Conservation (phyloP, 1,140 invertebrate genomes). For the Nasonia vitripennis region DNA sequence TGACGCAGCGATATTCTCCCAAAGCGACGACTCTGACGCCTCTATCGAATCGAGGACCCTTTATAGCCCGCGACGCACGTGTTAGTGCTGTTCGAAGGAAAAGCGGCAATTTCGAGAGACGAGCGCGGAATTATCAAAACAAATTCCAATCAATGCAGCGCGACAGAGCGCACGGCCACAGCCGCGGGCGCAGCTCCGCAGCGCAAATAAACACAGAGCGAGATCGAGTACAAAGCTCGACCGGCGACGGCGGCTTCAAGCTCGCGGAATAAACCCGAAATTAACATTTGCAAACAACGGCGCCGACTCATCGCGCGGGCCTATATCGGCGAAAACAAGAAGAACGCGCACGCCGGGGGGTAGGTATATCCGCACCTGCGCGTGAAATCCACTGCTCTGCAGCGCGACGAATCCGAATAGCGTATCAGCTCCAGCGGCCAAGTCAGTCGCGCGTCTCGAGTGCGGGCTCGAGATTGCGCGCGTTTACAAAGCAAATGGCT, state of each 20-base stretch:
- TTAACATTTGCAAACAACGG: background rate
- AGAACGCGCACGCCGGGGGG: background rate
- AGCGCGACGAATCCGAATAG: conserved; percentile 47
- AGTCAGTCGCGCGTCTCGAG: conserved; percentile 21
- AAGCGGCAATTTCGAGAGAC: too few relatives aligned
- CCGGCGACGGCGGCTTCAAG: background rate
- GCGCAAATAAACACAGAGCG: background rate
- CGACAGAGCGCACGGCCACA: background rate
- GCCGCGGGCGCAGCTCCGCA: background rate
- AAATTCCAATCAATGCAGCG: background rate
- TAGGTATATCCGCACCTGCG: background rate
- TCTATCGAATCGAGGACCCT: conserved; percentile 9
- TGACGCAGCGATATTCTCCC: background rate
- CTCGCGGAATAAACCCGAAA: conserved; percentile 4
- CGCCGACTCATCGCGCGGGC: background rate
- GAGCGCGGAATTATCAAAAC: background rate
- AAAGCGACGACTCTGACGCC: background rate
- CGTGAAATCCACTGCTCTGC: background rate
- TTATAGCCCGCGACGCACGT: background rate
- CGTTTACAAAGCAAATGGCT: conserved; percentile 76
- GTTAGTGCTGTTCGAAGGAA: background rate
- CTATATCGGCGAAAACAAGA: background rate
- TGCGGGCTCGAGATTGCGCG: conserved; percentile 66
- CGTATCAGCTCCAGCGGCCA: too few relatives aligned
- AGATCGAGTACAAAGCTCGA: background rate